Evolutionary conservation across 2,888 invertebrate genomes (phyloP), one percentile per base, ranked within the genome.

Genomic region (Hyposoter dolosus): DNA sequence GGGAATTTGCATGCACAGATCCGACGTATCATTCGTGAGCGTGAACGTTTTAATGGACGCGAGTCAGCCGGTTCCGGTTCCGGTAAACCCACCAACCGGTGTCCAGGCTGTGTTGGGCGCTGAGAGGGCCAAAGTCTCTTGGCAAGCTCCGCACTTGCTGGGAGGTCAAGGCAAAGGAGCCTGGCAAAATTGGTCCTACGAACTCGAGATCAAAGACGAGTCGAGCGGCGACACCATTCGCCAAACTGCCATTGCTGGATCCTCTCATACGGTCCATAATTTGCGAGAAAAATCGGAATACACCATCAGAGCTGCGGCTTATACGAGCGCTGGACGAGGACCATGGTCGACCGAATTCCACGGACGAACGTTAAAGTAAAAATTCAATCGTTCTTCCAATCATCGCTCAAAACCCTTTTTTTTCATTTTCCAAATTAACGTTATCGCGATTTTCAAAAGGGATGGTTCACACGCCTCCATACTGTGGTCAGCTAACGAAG

Each of bases 51-150:
- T 94, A 32, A 93, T 92, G 90, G 91, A 93, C 50, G 92, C 96
- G 23, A 96, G 96, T 87, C 97, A 98, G 93, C 98, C 98, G 0
- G 95, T 96, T 85, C 97, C 98, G 0, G 96, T 97, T 50, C 97
- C 98, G 1, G 96, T 97, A 0, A 97, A 97, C 91, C 96, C 97
- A 0, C 98, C 98, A 0, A 96, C 96, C 1, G 95, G 96, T 1
- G 95, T 99, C 2, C 97, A 98, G 93, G 98, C 97, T 28, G 95
- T 99, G 83, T 96, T 98, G 93, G 97, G 97, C 0, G 95, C 96
- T 0, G 95, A 96, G 86, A 95, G 96, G 53, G 98, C 98, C 0
- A 97, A 97, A 91, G 96, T 98, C 0, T 96, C 96, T 0, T 99
- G 99, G 99, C 95, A 96, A 35, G 95, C 96, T 1, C 98, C 99